Evolutionary conservation across 1,140 invertebrate genomes (phyloP), one percentile per base, ranked within the genome.

Genomic region (Littorina saxatilis): DNA sequence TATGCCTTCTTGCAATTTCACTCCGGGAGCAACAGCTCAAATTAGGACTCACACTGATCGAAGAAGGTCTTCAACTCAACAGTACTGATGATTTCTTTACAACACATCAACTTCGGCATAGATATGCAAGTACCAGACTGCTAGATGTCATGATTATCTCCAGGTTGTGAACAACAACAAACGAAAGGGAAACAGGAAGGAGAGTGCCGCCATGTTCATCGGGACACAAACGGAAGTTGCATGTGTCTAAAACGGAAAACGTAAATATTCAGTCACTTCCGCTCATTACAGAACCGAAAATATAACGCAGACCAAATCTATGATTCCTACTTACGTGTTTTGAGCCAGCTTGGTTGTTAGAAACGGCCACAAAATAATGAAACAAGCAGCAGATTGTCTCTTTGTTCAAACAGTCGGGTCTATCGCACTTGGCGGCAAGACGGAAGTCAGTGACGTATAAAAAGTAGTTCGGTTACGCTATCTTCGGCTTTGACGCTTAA

Each of bases 241-340:
- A 70, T 50, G 61, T 76, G 47, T 43, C 50, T 74, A 82, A 77
- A 82, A 82, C 80, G 80, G 80, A 77, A 82, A 82, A 77, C 37
- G 80, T 32, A 75, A 78, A 78, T 27, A 79, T 82, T 55, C 40
- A 82, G 74, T 80, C 78, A 83, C 82, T 83, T 83, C 82, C 82
- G 82, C 63, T 83, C 40, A 35, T 32, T 20, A 32, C 7, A 29
- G 17, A 79, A 43, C 55, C 58, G 39, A 63, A 61, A 50, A 66
- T 66, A 66, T 29, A 79, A 79, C 43, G 20, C 17, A 63, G 23
- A 29, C n/a, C 23, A 73, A 50, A 52, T 3, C 9, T 29, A 52
- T 29, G 27, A 27, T 43, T 15, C 32, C 13, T 13, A 37, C 76
- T 78, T 47, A 78, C 76, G 55, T 78, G 76, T 78, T 80, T 39